Percentiles rank a stretch among this genome's conserved stretches.
phyloP scores from a whole-genome alignment of 2,888 invertebrate genomes.

The Tethea ocularis region DNA sequence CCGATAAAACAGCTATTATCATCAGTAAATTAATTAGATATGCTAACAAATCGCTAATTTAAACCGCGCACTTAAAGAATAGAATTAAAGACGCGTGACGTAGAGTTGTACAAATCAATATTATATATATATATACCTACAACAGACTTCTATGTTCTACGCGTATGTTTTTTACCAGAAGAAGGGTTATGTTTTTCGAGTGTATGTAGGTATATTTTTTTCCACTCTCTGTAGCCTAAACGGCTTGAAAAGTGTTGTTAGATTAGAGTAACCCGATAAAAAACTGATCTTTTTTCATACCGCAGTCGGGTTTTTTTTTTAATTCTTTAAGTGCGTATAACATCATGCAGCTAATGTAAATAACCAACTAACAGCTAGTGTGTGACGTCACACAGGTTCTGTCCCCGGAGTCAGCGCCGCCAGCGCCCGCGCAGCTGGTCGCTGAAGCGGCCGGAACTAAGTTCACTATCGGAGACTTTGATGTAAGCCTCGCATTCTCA shows the following conservation, averaged over 20 bases:
- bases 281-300: no score
- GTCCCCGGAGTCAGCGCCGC: constrained; percentile 82
- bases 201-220: no score
- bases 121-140: no score
- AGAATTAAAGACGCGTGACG: no score
- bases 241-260: no score
- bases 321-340: not conserved
- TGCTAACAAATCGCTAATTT: not conserved
- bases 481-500: constrained; percentile 79
- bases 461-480: constrained; percentile 91
- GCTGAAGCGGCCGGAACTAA: constrained; percentile 77
- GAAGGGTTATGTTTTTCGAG: no score
- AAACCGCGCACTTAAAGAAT: not conserved
- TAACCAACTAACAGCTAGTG: constrained; percentile 28
- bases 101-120: no score
- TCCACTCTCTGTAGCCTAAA: no score
- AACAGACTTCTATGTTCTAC: no score
- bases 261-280: no score
- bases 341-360: constrained; percentile 30
- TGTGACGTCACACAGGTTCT: constrained; percentile 70
- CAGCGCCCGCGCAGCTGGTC: constrained; percentile 84
- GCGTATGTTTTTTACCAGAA: no score
- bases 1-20: not conserved
- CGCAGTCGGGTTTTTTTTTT: no score
- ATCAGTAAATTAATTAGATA: not conserved